Evolutionary conservation across 37 sponge, comb jelly and placozoan genomes (phyloP).

Genomic region (Ianthella basta): DNA sequence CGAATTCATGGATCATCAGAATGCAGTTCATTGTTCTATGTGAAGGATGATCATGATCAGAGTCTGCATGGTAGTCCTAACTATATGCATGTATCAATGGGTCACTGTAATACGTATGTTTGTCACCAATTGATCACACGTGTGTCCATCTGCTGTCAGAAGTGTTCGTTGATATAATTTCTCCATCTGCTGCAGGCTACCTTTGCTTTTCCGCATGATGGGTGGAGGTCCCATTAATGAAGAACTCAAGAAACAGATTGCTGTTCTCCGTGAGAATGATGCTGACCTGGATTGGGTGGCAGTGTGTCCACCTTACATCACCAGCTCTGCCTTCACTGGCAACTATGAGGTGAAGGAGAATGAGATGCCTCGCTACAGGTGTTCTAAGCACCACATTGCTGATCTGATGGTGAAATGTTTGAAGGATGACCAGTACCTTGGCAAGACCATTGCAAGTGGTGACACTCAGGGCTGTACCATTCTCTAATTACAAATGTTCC

Average conservation of each 20-base stretch:
- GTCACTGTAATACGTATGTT: too few relatives aligned
- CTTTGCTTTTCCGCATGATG: not conserved
- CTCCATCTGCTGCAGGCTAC: too few relatives aligned
- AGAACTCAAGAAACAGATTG: not conserved
- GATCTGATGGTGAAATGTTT: conserved; percentile 7
- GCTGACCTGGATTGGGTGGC: conserved; percentile 1
- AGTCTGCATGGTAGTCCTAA: too few relatives aligned
- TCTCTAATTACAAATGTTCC: too few relatives aligned
- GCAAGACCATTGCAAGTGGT: not conserved
- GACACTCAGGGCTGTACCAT: too few relatives aligned
- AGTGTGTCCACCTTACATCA: not conserved
- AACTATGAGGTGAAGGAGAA: not conserved
- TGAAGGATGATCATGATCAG: too few relatives aligned
- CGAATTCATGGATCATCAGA: too few relatives aligned
- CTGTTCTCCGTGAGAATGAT: not conserved
- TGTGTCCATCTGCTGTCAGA: too few relatives aligned
- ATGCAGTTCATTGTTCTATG: too few relatives aligned
- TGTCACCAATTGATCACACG: too few relatives aligned
- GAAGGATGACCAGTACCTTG: not conserved
- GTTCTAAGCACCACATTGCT: conserved; percentile 5
- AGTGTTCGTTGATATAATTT: too few relatives aligned
- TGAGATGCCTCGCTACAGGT: not conserved
- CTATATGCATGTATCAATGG: too few relatives aligned
- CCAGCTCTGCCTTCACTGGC: not conserved
- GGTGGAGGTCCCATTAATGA: not conserved